Evolutionary conservation across 2,797 vertebrate genomes (phyloP), one percentile per base, ranked within the genome.

Genomic region (Acanthurus lineatus): DNA sequence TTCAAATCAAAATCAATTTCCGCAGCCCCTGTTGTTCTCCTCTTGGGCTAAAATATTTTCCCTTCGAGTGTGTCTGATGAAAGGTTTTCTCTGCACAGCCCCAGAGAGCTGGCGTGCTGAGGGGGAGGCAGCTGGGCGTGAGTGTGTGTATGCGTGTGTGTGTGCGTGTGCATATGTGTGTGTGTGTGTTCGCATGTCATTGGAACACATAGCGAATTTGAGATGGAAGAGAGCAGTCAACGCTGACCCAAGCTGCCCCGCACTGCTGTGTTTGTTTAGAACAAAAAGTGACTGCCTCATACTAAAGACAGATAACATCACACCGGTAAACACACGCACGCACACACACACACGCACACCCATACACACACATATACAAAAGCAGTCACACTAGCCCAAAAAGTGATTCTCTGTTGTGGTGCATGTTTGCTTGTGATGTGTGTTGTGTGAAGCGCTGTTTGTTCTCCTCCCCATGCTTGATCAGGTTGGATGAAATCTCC

Each of bases 1-100:
- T 94, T 92, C 84, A 87, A 92, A 93, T 92, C 85, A 83, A 93
- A 92, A 94, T 93, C 87, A 89, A 91, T 93, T 90, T 86, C 78
- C 76, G 57, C 61, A 47, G 76, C 82, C 72, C 85, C 82, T 74
- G 88, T 89, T 93, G 82, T 92, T 89, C 76, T 92, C 68, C 76
- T 89, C 76, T 59, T 69, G 61, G 88, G 59, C 67, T 88, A 68
- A 91, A 91, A 91, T 85, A 89, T 91, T 89, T 84, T 89, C 77
- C 86, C 78, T 86, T 87, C 6, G 52, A 91, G 83, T 88, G 71
- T 87, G 84, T 83, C 82, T 89, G 82, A 89, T 92, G 88, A 93
- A 93, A 90, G 88, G 69, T 86, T 92, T 91, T 91, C 82, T 87
- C 72, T 67, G 74, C 71, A 73, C 77, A 71, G 82, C 76, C 84